Evolutionary conservation across 2,113 vertebrate species (phyloP).

Genomic region (Podarcis raffonei): DNA sequence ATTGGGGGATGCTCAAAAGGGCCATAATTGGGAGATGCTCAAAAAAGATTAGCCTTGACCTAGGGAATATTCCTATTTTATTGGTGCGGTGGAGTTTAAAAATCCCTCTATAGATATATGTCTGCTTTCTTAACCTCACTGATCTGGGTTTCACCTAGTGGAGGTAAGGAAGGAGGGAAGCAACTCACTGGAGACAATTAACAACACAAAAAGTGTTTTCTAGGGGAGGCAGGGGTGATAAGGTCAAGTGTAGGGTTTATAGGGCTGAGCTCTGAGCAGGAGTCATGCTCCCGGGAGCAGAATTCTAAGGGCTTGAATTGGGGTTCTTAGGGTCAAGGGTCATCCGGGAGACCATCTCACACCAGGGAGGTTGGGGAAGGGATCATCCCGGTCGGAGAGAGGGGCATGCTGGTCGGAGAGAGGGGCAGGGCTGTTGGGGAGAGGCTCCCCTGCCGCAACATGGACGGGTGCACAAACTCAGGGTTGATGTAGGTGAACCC

Average conservation of each 20-base stretch:
- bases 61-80: not conserved
- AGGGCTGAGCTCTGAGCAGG: not conserved
- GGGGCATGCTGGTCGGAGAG: conserved; percentile 1
- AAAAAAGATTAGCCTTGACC: not conserved
- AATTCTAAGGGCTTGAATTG: not conserved
- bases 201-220: not conserved
- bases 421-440: conserved; percentile 34
- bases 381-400: conserved; percentile 28
- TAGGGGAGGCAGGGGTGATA: not conserved
- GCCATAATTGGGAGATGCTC: not conserved
- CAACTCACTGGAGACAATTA: not conserved
- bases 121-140: not conserved
- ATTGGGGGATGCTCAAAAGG: not conserved
- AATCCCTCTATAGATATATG: not conserved
- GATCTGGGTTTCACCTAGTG: not conserved
- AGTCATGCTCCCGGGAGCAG: conserved; percentile 16
- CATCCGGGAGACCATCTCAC: not conserved
- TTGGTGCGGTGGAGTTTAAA: not conserved
- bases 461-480: conserved; percentile 77
- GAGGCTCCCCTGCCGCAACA: conserved; percentile 44
- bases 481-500: conserved; percentile 87
- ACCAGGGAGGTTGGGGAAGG: conserved; percentile 29
- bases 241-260: not conserved
- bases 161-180: not conserved
- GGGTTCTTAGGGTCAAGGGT: not conserved